A percentile compares a stretch with the other conserved stretches of the same genome.
Evolutionary conservation across 2,113 vertebrate genomes (phyloP).

Genomic region (Salvelinus namaycush): DNA sequence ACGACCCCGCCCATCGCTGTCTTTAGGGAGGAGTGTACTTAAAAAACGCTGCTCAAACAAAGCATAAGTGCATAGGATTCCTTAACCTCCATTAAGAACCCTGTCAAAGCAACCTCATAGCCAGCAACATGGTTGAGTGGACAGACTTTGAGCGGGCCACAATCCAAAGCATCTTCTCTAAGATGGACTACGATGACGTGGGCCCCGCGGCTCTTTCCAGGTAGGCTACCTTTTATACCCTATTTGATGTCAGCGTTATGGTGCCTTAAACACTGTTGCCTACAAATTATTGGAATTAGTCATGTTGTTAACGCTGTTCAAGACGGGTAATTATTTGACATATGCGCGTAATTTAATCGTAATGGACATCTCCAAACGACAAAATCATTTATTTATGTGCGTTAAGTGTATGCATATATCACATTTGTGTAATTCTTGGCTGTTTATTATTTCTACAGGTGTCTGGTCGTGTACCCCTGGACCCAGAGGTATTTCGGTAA

Average conservation of each 20-base stretch:
- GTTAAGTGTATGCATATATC: too few species aligned
- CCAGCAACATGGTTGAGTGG: constrained; percentile 66
- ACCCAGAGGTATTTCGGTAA: constrained; percentile 82
- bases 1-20: not conserved
- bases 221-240: constrained; percentile 15
- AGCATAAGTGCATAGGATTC: not conserved
- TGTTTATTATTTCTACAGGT: constrained; percentile 25
- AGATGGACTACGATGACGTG: constrained; percentile 41
- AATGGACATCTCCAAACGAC: too few species aligned
- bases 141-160: constrained; percentile 61
- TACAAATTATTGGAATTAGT: not conserved
- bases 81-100: not conserved
- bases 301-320: not conserved
- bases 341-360: too few species aligned
- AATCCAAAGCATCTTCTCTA: constrained; percentile 57
- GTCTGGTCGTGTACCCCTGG: constrained; percentile 72
- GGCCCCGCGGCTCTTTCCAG: constrained; percentile 51
- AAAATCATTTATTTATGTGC: not conserved
- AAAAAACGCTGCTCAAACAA: not conserved
- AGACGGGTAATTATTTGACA: too few species aligned
- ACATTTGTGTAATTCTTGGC: not conserved
- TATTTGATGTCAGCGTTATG: not conserved
- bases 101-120: constrained; percentile 14
- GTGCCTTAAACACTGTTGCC: not conserved
- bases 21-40: not conserved